Evolutionary conservation across 92 coral and sea anemone genomes (phyloP), one percentile per base, ranked within the genome.

Genomic region (Heliopora coerulea): DNA sequence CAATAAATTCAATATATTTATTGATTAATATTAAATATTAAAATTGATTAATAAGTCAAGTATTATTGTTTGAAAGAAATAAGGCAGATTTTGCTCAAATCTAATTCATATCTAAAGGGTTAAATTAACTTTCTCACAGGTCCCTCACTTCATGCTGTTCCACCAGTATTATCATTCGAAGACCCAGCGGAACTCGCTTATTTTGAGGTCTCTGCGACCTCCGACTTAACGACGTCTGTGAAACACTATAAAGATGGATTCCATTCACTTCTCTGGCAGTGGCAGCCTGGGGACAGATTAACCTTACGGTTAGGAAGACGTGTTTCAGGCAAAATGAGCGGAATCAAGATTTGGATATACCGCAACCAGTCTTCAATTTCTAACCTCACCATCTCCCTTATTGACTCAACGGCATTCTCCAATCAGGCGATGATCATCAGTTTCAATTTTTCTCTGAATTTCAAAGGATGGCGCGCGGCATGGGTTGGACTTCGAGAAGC

Each of bases 331-430:
- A 33, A 1, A 1, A 3, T 9, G 18, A 31, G 48, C 18, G 92
- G 89, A 13, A 41, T 88, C 4, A 72, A 65, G 40, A 34, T 88
- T 54, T 88, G 92, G 87, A 79, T 88, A 68, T 84, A 88, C 79
- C 49, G 78, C 31, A 61, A 65, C 15, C 49, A 58, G 15, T 30
- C 32, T 5, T 39, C 57, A 11, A 18, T 7, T n/a, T 25, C 73
- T 0, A 35, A 70, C 50, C 49, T 70, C 27, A 70, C 46, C 31
- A 42, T 70, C 28, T 50, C 77, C 23, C 64, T 70, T 0, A 25
- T 23, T 8, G 77, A 70, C 14, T 50, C 77, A 27, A 46, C 52
- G 6, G 4, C 11, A 37, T 37, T 37, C 6, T 18, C 26, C 12
- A 12, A 20, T 17, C 13, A 70, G 3, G 23, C 13, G 1, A 0